A percentile compares a stretch with the other conserved stretches of the same genome.
Conservation (phyloP, 2,113 vertebrate species). For the Sebastes schlegelii region DNA sequence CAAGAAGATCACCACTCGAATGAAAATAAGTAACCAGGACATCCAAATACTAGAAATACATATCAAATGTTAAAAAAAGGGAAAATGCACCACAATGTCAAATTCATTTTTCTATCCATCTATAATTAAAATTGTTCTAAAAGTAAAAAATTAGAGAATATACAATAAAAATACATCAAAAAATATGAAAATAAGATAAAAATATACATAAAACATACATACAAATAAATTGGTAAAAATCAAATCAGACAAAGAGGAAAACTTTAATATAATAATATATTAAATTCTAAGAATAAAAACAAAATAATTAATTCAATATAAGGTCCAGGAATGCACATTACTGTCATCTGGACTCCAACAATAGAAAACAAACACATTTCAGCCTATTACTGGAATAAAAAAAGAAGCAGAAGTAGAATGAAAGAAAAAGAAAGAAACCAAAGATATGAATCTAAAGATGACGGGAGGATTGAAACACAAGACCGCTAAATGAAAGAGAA, state of each 20-base stretch:
- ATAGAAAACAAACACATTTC: not conserved
- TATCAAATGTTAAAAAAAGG: too few species aligned
- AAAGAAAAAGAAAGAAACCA: not conserved
- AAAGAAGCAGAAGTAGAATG: too few species aligned
- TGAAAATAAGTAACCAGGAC: too few species aligned
- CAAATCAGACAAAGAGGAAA: not conserved
- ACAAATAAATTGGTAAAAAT: not conserved
- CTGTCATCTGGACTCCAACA: too few species aligned
- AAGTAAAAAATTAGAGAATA: not conserved
- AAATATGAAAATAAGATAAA: not conserved
- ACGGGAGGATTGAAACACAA: not conserved
- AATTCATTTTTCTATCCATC: too few species aligned
- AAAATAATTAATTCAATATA: not conserved
- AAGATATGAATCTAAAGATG: constrained; percentile 9
- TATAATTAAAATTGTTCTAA: too few species aligned
- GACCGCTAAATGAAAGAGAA: not conserved
- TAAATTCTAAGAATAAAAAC: not conserved
- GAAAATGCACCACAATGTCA: too few species aligned
- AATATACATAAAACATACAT: not conserved
- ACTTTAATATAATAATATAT: not conserved
- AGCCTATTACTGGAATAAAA: not conserved
- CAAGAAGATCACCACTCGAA: too few species aligned
- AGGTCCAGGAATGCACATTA: not conserved
- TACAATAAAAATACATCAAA: not conserved
- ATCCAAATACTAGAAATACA: too few species aligned